phyloP scores from a whole-genome alignment of 2,113 vertebrate genomes.

The Microtus pennsylvanicus region DNA sequence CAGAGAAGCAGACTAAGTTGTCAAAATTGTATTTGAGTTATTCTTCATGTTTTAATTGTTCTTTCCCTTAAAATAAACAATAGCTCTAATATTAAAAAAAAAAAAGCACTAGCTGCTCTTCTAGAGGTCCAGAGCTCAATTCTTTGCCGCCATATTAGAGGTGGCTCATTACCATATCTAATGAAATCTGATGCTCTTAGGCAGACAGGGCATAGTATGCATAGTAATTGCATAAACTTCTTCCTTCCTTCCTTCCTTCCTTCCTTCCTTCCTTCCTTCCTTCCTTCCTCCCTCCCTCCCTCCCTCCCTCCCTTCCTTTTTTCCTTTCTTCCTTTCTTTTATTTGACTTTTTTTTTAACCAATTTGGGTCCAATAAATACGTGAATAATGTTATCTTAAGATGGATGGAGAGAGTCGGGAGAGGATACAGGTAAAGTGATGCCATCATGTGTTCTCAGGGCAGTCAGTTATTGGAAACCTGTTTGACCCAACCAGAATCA shows the following conservation, averaged over 20 bases:
- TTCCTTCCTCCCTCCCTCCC: neutral
- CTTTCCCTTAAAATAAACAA: neutral
- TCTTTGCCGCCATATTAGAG: too few relatives aligned
- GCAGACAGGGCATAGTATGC: too few relatives aligned
- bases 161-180: too few relatives aligned
- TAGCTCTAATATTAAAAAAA: neutral
- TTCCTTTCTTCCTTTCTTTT: too few relatives aligned
- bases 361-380: neutral
- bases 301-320: neutral
- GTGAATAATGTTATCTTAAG: neutral
- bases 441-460: neutral
- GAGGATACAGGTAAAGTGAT: neutral
- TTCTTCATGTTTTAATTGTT: neutral
- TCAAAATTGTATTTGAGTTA: neutral
- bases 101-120: too few relatives aligned
- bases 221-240: too few relatives aligned
- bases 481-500: neutral
- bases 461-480: neutral
- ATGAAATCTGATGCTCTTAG: too few relatives aligned
- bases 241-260: too few relatives aligned
- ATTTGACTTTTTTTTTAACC: too few relatives aligned
- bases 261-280: neutral
- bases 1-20: neutral
- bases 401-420: fast-evolving
- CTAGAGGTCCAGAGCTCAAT: too few relatives aligned